These are phyloP conservation scores for Bombus fervidus DNA, from an alignment of 1,140 invertebrate species.

Conservation along the genomic window DNA sequence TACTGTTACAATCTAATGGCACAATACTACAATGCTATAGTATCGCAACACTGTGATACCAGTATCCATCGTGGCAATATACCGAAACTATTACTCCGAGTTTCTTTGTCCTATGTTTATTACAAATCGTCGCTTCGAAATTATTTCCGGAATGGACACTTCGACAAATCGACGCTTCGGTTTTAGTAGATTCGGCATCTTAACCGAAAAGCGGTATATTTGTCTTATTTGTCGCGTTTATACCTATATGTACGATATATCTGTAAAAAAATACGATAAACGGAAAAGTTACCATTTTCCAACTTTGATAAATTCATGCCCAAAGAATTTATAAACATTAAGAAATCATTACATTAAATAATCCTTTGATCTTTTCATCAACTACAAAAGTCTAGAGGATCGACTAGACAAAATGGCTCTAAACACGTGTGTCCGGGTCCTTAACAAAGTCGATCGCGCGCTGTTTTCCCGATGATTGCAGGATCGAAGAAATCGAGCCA, in stretches of 20 bases:
- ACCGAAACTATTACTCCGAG: background rate
- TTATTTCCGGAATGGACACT: background rate
- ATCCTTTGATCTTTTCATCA: no score
- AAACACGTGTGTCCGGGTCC: background rate
- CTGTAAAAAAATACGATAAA: no score
- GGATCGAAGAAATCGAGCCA: slow-evolving; percentile 20
- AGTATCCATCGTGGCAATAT: background rate
- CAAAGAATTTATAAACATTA: no score
- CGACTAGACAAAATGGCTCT: background rate
- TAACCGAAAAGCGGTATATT: no score
- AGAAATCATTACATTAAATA: no score
- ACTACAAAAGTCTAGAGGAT: no score
- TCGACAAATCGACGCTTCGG: no score
- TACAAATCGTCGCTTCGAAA: background rate
- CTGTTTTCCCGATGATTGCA: slow-evolving; percentile 11
- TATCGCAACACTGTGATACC: slow-evolving; percentile 3
- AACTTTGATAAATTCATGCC: no score
- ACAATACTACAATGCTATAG: slow-evolving; percentile 20
- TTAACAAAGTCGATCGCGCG: background rate
- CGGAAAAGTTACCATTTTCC: no score
- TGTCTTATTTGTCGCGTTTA: no score
- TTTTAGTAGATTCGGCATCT: no score
- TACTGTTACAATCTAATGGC: slow-evolving; percentile 21
- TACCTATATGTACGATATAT: no score
- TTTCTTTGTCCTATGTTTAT: background rate